Conservation (phyloP, 1,140 invertebrate genomes). For the Aradophagus sp. region DNA sequence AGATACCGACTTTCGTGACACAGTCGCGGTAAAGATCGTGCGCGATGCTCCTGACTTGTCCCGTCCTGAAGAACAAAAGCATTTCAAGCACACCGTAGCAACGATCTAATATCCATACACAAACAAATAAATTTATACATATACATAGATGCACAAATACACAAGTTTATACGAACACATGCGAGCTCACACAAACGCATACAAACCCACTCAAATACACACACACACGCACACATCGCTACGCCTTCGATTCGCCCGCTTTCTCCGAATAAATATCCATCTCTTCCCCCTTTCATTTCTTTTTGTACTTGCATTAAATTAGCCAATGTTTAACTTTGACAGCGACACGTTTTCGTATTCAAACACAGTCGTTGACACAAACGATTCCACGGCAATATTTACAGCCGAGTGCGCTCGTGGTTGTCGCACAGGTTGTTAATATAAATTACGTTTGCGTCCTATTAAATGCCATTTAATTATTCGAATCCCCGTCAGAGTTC, state of each 20-base stretch:
- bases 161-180: no score
- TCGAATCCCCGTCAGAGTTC: no score
- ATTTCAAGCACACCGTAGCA: slow-evolving; percentile 35
- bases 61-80: slow-evolving; percentile 52
- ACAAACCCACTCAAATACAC: no score
- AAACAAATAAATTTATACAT: no score
- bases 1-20: slow-evolving; percentile 64
- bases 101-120: slow-evolving; percentile 46
- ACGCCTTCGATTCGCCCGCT: slow-evolving; percentile 12
- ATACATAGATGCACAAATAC: no score
- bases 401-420: slow-evolving; percentile 3
- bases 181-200: no score
- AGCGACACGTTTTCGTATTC: slow-evolving; percentile 13
- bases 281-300: slow-evolving; percentile 5
- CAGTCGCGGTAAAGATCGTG: slow-evolving; percentile 58
- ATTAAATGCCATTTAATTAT: no score
- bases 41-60: slow-evolving; percentile 53
- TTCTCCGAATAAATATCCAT: slow-evolving; percentile 19
- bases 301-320: slow-evolving; percentile 21
- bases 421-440: no score
- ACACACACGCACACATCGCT: no score
- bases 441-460: no score
- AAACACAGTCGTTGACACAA: neutral
- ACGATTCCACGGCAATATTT: neutral
- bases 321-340: slow-evolving; percentile 17